Evolutionary conservation across 2,888 invertebrate species (phyloP).

Genomic region (Synergus umbraculus): DNA sequence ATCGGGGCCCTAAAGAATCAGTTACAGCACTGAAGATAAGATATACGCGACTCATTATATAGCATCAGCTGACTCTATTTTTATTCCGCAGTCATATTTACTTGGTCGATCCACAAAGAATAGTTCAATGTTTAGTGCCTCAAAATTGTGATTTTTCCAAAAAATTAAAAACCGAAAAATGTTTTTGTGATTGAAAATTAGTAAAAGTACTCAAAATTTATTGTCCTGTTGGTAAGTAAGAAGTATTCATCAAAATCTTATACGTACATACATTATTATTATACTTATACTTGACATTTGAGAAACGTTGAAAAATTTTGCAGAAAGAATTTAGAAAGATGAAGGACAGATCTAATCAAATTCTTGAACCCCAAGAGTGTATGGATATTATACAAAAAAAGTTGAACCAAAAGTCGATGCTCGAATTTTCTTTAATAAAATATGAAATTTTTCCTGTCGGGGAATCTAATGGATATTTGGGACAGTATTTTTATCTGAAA

Average conservation of each 20-base stretch:
- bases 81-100: constrained; percentile 6
- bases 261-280: neutral
- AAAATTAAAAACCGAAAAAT: neutral
- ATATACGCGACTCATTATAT: neutral
- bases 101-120: neutral
- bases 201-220: neutral
- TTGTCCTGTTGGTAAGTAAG: neutral
- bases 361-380: constrained; percentile 66
- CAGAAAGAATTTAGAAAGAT: constrained; percentile 36
- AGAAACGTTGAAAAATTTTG: neutral
- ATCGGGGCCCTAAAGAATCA: neutral
- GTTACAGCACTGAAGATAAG: constrained; percentile 1
- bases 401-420: constrained; percentile 62
- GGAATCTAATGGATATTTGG: constrained; percentile 67
- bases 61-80: constrained; percentile 28
- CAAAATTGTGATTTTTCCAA: neutral
- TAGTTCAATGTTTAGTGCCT: neutral
- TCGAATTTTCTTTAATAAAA: constrained; percentile 63
- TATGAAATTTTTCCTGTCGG: constrained; percentile 66
- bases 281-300: neutral
- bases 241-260: neutral
- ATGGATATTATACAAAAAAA: constrained; percentile 67
- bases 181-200: neutral
- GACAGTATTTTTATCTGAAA: constrained; percentile 67
- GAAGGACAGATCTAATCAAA: constrained; percentile 46